Evolutionary conservation across 2,113 vertebrate genomes (phyloP).

Genomic region (Callaeas wilsoni): DNA sequence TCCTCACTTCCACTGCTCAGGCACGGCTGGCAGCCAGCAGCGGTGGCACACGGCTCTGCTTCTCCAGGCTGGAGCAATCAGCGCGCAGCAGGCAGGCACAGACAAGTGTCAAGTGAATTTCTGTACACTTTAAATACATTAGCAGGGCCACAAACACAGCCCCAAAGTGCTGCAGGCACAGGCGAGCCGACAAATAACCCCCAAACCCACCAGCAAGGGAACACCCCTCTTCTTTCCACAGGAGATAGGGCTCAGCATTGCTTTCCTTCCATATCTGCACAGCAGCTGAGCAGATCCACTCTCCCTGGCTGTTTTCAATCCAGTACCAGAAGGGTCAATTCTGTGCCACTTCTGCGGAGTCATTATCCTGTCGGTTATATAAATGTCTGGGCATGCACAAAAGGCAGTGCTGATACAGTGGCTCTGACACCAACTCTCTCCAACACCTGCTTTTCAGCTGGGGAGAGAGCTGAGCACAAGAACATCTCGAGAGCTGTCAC

Average conservation of each 20-base stretch:
- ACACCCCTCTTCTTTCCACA: not conserved
- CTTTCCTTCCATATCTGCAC: not conserved
- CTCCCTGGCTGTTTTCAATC: not conserved
- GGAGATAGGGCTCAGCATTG: not conserved
- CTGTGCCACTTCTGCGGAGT: constrained; percentile 52
- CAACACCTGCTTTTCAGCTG: constrained; percentile 65
- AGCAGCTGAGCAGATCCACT: not conserved
- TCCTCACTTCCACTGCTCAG: not conserved
- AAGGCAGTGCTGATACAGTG: constrained; percentile 59
- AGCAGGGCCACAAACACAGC: constrained; percentile 10
- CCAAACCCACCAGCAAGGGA: not conserved
- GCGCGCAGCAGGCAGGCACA: not conserved
- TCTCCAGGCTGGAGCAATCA: constrained; percentile 19
- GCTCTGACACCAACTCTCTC: constrained; percentile 38
- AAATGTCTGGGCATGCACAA: constrained; percentile 67
- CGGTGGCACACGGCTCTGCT: not conserved
- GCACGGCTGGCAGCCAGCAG: not conserved
- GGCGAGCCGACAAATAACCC: not conserved
- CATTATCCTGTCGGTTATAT: constrained; percentile 57
- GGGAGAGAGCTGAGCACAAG: constrained; percentile 54
- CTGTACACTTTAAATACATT: not conserved
- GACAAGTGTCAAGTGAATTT: constrained; percentile 14
- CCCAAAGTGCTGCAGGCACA: constrained; percentile 12
- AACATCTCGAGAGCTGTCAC: constrained; percentile 53
- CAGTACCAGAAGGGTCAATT: constrained; percentile 53